Evolutionary conservation across 1,140 invertebrate genomes (phyloP).

Genomic region (Geopemphigus sp.): DNA sequence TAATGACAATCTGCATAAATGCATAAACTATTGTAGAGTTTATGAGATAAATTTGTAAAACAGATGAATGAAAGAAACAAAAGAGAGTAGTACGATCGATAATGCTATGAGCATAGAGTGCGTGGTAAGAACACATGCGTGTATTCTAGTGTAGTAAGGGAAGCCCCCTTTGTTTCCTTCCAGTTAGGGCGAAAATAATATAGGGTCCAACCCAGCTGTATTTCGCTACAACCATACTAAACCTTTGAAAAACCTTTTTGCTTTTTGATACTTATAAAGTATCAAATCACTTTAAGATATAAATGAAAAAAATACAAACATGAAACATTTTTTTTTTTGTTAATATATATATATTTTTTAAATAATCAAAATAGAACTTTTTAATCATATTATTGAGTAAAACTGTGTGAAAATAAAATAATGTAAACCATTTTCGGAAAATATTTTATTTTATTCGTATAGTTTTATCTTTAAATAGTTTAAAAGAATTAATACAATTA

Average conservation of each 20-base stretch:
- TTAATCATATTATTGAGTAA: no score
- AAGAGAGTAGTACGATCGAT: constrained; percentile 37
- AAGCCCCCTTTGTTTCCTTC: constrained; percentile 44
- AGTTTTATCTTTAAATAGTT: no score
- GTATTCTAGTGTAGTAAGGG: constrained; percentile 10
- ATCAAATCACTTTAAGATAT: background rate
- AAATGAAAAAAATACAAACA: no score
- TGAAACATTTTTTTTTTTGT: no score
- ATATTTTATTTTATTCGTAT: no score
- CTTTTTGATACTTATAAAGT: background rate
- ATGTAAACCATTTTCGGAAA: no score
- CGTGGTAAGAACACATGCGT: constrained; percentile 27
- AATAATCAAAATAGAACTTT: no score
- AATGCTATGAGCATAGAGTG: constrained; percentile 18
- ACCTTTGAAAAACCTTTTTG: constrained; percentile 26
- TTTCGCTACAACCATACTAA: constrained; percentile 33
- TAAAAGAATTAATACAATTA: no score
- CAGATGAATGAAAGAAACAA: constrained; percentile 39
- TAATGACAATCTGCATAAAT: background rate
- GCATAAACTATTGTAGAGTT: background rate
- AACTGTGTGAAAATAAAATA: no score
- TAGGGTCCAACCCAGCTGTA: constrained; percentile 40
- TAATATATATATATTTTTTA: no score
- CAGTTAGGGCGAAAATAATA: constrained; percentile 43
- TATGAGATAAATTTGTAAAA: background rate